These are phyloP conservation scores for Nymphalis c-album DNA, from an alignment of 2,888 invertebrate genomes.

Conservation along the genomic window DNA sequence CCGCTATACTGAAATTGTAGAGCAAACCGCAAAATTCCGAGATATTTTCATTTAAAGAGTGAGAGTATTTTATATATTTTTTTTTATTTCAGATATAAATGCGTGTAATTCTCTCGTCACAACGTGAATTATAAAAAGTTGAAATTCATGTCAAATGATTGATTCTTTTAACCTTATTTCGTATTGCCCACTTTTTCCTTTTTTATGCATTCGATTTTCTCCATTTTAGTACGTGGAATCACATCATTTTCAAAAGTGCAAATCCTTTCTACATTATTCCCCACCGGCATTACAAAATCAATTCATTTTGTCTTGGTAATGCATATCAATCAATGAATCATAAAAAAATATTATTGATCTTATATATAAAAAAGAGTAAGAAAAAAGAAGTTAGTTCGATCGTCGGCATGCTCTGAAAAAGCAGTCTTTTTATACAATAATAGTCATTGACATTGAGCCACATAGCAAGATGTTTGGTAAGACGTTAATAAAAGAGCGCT, in stretches of 20 bases:
- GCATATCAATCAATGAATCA: too few relatives aligned
- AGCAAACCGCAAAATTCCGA: constrained; percentile 41
- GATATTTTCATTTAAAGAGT: constrained; percentile 40
- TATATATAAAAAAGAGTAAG: not conserved
- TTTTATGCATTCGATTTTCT: not conserved
- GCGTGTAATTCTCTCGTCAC: constrained; percentile 16
- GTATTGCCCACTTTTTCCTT: constrained; percentile 7
- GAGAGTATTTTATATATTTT: constrained; percentile 40
- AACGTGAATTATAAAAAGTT: constrained; percentile 13
- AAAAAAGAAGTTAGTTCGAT: not conserved
- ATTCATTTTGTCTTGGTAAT: too few relatives aligned
- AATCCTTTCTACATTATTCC: too few relatives aligned
- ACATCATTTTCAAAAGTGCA: too few relatives aligned
- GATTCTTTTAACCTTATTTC: constrained; percentile 22
- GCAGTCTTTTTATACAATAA: constrained; percentile 12
- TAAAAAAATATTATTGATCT: too few relatives aligned
- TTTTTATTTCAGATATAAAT: constrained; percentile 15
- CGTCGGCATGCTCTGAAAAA: not conserved
- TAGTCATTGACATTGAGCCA: constrained; percentile 24
- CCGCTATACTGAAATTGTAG: constrained; percentile 36
- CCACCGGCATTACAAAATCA: too few relatives aligned
- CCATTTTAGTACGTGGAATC: too few relatives aligned
- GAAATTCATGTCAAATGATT: constrained; percentile 11
- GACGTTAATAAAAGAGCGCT: constrained; percentile 26
- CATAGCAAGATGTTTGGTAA: constrained; percentile 25